Conservation (phyloP, 2,888 invertebrate species). For the Ornithoptera alexandrae region DNA sequence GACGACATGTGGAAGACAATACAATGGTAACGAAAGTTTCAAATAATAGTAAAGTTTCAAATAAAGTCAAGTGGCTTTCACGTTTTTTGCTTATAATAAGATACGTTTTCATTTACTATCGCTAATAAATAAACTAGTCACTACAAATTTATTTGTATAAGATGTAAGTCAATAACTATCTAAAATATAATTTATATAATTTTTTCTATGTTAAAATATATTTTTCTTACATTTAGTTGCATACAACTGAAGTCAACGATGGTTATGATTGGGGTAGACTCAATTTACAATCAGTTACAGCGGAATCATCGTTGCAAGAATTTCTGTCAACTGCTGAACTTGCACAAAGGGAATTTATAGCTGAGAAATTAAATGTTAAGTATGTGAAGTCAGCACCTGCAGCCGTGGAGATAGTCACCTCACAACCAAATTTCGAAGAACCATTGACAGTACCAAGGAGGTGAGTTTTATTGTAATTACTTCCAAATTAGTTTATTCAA, state of each 20-base stretch:
- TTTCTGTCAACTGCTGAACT: conserved; percentile 97
- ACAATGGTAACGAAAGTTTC: conserved; percentile 81
- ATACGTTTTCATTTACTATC: too few species aligned
- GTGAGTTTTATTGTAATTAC: conserved; percentile 48
- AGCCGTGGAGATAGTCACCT: conserved; percentile 61
- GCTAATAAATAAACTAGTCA: too few species aligned
- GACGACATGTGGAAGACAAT: conserved; percentile 84
- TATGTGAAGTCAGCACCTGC: conserved; percentile 66
- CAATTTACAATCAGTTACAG: conserved; percentile 95
- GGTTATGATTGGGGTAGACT: conserved; percentile 95
- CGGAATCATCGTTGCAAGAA: conserved; percentile 97
- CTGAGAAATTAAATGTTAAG: conserved; percentile 91
- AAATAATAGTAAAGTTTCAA: not conserved
- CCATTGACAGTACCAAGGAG: conserved; percentile 86
- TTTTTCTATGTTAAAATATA: not conserved
- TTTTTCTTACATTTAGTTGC: conserved; percentile 77
- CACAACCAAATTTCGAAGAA: conserved; percentile 71
- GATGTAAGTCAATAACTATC: not conserved
- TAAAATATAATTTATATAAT: not conserved
- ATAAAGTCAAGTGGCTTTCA: not conserved
- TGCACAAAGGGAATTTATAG: conserved; percentile 95
- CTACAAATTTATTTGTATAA: not conserved
- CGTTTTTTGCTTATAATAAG: too few species aligned
- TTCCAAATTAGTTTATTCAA: not conserved
- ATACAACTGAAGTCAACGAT: conserved; percentile 93